A percentile compares a stretch with the other conserved stretches of the same genome.
Conservation (phyloP, 2,888 invertebrate genomes). For the Melangyna quadrimaculata region DNA sequence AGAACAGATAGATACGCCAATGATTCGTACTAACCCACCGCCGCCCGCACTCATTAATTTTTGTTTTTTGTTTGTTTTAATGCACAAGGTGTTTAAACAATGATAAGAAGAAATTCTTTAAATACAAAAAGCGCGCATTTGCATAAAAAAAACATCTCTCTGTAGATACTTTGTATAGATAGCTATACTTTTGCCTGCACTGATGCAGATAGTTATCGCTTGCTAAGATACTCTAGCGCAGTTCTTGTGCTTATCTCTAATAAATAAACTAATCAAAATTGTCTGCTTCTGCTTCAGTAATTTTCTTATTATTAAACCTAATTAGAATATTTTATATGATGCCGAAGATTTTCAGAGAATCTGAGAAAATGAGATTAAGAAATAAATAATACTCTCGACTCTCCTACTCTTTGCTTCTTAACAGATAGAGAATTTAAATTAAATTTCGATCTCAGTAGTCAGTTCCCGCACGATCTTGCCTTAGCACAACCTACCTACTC, state of each 20-base stretch:
- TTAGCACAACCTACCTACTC: too few species aligned
- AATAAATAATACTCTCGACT: neutral
- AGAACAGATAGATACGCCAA: neutral
- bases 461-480: neutral
- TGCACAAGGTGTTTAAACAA: slow-evolving; percentile 39
- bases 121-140: neutral
- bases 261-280: slow-evolving; percentile 44
- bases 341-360: neutral
- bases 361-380: neutral
- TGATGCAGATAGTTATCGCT: neutral
- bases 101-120: slow-evolving; percentile 44
- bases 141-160: slow-evolving; percentile 3
- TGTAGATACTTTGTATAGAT: neutral
- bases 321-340: slow-evolving; percentile 31
- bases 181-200: slow-evolving; percentile 25
- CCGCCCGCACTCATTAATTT: too few species aligned
- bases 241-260: slow-evolving; percentile 29
- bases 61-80: neutral
- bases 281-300: slow-evolving; percentile 47
- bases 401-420: neutral
- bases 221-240: neutral
- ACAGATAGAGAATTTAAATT: neutral
- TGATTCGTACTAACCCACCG: neutral
- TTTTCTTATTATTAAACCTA: slow-evolving; percentile 30
- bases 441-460: neutral